Evolutionary conservation across 37 sponge, comb jelly and placozoan genomes (phyloP), one percentile per base, ranked within the genome.

Genomic region (Cladorhizidae sp.): DNA sequence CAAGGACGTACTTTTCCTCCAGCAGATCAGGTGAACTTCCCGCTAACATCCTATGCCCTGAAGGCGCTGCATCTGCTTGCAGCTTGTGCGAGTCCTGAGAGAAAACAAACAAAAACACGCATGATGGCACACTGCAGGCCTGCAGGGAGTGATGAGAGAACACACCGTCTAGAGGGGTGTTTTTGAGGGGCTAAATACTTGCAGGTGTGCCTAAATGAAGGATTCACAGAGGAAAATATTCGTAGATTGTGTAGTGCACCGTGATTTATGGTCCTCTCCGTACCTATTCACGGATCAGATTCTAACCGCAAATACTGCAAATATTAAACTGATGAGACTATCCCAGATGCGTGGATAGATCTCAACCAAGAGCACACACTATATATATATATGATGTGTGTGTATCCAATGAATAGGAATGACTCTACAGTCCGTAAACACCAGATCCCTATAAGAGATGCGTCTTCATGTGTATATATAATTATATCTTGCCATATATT

Each of bases 21-120:
- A 75, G 40, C 11, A 84, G 76, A 21, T 84, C 84, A 12, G 84
- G 84, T 9, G 84, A 76, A 58, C 84, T 84, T 32, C 84, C 84
- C 12, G 75, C 57, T 68, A 84, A 55, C 76, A 75, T 67, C 38
- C 11, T 23, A 28, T 45, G 45, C n/a, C 6, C 50, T 31, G 82
- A 51, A 9, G 79, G 67, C 15, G 55, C 3, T 3, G 79, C 12
- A 49, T 67, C 67, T 12, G 20, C 14, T 45, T 51, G 69, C 12
- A 67, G 52, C 68, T 77, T 64, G 14, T 36, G 79, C 41, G 28
- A 79, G 2, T 21, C 49, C 54, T 64, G 54, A 49, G n/a, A n/a
- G 49, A 1, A 33, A 35, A 75, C 32, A 15, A 58, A 18, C 9
- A 20, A 75, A 56, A 18, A 38, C 31, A 73, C 23, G 21, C 6